A percentile compares a stretch with the other conserved stretches of the same genome.
phyloP scores from a whole-genome alignment of 2,797 vertebrate species.

The Peromyscus nudipes region DNA sequence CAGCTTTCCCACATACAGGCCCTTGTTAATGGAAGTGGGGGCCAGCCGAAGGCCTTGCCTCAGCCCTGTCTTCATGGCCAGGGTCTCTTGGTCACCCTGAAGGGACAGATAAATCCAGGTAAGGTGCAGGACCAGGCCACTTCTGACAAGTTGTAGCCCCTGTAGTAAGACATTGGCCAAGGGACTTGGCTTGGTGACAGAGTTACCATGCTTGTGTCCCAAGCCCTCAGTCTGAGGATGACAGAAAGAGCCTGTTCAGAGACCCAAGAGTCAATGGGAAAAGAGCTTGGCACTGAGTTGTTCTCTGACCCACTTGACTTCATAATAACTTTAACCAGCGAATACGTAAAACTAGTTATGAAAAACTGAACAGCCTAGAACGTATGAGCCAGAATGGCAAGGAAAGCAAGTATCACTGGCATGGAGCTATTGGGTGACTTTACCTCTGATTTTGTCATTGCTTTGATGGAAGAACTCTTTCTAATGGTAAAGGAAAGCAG shows the following conservation, averaged over 20 bases:
- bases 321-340: background rate
- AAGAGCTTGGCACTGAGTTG: background rate
- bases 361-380: background rate
- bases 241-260: background rate
- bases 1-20: background rate
- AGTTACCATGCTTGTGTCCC: background rate
- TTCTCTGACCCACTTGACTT: background rate
- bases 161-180: background rate
- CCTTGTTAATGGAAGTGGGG: background rate
- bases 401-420: background rate
- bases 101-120: background rate
- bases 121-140: background rate
- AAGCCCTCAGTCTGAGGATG: background rate
- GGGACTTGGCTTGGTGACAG: background rate
- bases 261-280: background rate
- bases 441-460: background rate
- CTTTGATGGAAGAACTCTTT: slow-evolving; percentile 6
- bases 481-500: slow-evolving; percentile 7
- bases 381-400: background rate
- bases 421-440: background rate
- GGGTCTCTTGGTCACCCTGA: background rate
- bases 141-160: background rate
- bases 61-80: background rate
- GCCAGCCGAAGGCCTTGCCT: background rate
- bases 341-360: background rate